Evolutionary conservation across 2,113 vertebrate genomes (phyloP).

Genomic region (Hypomesus transpacificus): DNA sequence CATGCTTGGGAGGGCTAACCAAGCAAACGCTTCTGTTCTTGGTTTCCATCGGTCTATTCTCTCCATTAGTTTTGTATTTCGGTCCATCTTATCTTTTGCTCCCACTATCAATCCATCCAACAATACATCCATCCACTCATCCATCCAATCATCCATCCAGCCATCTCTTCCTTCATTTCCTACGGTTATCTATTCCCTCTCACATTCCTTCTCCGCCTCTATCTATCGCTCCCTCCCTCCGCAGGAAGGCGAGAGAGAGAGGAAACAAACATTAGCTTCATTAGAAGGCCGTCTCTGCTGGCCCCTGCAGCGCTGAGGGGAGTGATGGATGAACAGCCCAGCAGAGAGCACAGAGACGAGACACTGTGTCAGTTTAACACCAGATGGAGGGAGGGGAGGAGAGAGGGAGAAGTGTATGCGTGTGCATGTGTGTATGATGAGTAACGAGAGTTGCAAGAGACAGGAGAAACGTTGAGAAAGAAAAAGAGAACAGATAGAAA

Average conservation of each 20-base stretch:
- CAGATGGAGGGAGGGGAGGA: slow-evolving; percentile 41
- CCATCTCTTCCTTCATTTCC: slow-evolving; percentile 10
- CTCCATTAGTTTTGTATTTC: background rate
- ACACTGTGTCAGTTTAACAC: slow-evolving; percentile 56
- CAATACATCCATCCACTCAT: background rate
- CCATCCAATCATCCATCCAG: background rate
- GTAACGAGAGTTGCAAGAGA: no score
- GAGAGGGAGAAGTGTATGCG: background rate
- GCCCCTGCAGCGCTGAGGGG: slow-evolving; percentile 34
- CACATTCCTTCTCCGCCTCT: background rate
- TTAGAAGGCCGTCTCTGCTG: slow-evolving; percentile 50
- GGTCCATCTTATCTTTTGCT: slow-evolving; percentile 27
- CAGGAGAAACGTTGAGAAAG: no score
- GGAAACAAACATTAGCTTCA: slow-evolving; percentile 62
- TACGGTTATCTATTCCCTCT: background rate
- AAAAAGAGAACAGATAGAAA: no score
- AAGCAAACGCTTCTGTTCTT: no score
- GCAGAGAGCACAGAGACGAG: slow-evolving; percentile 34
- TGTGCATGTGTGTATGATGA: no score
- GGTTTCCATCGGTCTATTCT: no score
- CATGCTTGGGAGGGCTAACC: no score
- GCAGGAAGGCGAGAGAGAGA: slow-evolving; percentile 43
- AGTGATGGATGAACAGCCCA: slow-evolving; percentile 53
- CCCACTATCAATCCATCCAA: slow-evolving; percentile 20
- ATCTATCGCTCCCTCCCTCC: slow-evolving; percentile 27